Evolutionary conservation across 2,113 vertebrate genomes (phyloP).

Genomic region (Phycodurus eques): DNA sequence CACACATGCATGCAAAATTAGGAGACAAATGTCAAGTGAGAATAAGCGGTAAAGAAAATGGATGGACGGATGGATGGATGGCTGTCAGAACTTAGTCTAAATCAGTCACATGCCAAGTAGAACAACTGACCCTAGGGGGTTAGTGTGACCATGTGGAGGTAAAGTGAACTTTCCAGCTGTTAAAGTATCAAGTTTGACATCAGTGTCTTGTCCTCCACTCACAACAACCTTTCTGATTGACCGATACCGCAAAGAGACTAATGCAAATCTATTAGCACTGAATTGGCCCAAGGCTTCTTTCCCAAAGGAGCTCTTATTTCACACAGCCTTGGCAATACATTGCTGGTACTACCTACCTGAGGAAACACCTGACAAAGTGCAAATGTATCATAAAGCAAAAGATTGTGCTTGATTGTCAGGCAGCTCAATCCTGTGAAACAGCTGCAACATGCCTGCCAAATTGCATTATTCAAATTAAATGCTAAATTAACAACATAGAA

Average conservation of each 20-base stretch:
- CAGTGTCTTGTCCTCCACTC: slow-evolving; percentile 43
- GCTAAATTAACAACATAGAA: not conserved
- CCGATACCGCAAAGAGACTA: slow-evolving; percentile 30
- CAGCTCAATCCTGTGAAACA: not conserved
- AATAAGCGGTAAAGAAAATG: too few species aligned
- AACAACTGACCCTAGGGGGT: slow-evolving; percentile 33
- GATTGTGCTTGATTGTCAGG: not conserved
- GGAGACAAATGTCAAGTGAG: slow-evolving; percentile 19
- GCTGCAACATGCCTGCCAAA: not conserved
- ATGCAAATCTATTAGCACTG: slow-evolving; percentile 37
- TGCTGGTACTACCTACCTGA: not conserved
- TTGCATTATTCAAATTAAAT: not conserved
- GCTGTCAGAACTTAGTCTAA: slow-evolving; percentile 24
- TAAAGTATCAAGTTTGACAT: slow-evolving; percentile 65
- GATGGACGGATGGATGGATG: too few species aligned
- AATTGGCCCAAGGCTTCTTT: slow-evolving; percentile 33
- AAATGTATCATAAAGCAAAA: not conserved
- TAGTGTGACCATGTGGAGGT: slow-evolving; percentile 21
- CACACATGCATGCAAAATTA: slow-evolving; percentile 8
- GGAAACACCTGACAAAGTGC: not conserved
- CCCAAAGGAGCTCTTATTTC: slow-evolving; percentile 27
- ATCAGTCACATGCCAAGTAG: slow-evolving; percentile 55
- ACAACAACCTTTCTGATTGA: slow-evolving; percentile 29
- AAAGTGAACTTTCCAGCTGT: slow-evolving; percentile 62
- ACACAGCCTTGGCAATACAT: not conserved